phyloP scores from a whole-genome alignment of 2,113 vertebrate species.

The Phodopus roborovskii region DNA sequence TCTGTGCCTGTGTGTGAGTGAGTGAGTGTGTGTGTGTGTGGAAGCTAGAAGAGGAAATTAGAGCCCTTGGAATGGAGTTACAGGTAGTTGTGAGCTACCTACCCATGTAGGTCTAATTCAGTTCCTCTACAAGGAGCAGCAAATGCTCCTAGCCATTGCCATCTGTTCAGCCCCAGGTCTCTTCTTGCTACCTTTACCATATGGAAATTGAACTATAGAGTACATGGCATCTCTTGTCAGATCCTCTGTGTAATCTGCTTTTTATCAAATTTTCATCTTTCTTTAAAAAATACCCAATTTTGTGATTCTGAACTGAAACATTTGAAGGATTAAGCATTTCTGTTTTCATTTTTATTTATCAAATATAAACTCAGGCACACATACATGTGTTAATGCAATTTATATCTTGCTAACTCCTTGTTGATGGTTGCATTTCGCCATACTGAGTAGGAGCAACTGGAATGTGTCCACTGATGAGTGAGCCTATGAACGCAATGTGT shows the following conservation, averaged over 20 bases:
- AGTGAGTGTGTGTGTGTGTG: neutral
- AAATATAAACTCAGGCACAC: neutral
- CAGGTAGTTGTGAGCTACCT: neutral
- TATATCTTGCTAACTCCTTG: neutral
- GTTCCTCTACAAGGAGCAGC: neutral
- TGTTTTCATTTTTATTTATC: conserved; percentile 67
- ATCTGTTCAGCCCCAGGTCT: neutral
- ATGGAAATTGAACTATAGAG: neutral
- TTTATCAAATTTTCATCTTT: neutral
- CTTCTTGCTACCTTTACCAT: neutral
- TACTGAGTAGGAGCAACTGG: neutral
- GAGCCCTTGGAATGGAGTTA: neutral
- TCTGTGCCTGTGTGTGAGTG: neutral
- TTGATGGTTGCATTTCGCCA: neutral
- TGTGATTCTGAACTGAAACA: conserved; percentile 74
- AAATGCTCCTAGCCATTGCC: neutral
- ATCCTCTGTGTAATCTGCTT: neutral
- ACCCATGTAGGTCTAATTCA: neutral
- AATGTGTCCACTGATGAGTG: neutral
- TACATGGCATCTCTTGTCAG: neutral
- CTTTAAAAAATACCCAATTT: neutral
- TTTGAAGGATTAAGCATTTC: conserved; percentile 54
- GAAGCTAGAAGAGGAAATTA: neutral
- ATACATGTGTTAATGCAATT: neutral
- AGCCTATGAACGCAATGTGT: neutral